Base-by-base conservation (phyloP, 1,140 invertebrate species). In the Hydropsyche tenuis region DNA sequence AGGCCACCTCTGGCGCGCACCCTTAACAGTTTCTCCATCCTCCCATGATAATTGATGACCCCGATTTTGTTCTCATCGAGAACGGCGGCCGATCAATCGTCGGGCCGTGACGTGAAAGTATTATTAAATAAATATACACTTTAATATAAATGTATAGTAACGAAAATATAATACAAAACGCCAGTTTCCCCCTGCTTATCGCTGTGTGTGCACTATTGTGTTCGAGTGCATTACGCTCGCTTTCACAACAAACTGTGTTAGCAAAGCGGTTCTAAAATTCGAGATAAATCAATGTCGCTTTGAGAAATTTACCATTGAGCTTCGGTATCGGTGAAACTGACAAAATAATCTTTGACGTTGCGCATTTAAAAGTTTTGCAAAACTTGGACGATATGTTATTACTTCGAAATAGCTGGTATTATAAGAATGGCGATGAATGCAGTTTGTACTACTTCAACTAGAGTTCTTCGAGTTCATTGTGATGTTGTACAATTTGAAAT, bases 41-140 rank as follows among this genome's bases (percentile, higher is more conserved):
- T 12, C 20, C 70, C 68, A 72, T 69, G 69, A 65, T 76, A 76
- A 76, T 76, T 76, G 74, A 76, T 76, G 74, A 48, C 69, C 48
- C 37, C 46, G 65, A 64, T 69, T 64, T 25, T 73, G 53, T 68
- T 70, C 56, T 73, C 70, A 43, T 69, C 74, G 63, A 45, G 43
- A 42, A 64, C 53, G 71, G 22, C 20, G 3, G 16, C 45, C 71
- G 74, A 76, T 76, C 74, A 76, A 76, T 76, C 74, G 37, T 70
- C 27, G 48, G 25, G 0, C 70, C 43, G 63, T 76, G 74, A 76
- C 74, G 69, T 53, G 48, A 7, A 53, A 16, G 48, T 20, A 18
- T 53, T 53, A 53, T 53, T 60, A 25, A 25, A 60, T 60, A 23
- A 12, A 48, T 48, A 48, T 48, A 48, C 14, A 48, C 16, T 6